Percentiles rank a stretch among this genome's conserved stretches.
phyloP scores from a whole-genome alignment of 1,140 invertebrate species.

The Caenorhabditis inopinata region DNA sequence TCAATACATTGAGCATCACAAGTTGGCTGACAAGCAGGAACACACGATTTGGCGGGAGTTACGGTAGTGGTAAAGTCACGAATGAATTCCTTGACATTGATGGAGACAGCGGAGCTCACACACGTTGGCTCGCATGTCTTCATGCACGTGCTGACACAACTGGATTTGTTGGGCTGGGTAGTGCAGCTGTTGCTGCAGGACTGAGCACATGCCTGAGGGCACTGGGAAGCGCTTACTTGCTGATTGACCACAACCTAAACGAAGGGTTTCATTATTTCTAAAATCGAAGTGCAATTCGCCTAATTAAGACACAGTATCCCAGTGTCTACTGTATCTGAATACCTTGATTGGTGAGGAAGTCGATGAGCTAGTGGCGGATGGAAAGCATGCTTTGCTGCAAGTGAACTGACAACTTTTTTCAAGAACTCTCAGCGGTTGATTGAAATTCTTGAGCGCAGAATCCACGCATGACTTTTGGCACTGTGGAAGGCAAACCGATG shows the following conservation, averaged over 20 bases:
- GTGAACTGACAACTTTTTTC: slow-evolving; percentile 12
- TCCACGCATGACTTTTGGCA: slow-evolving; percentile 28
- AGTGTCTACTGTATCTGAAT: too few relatives aligned
- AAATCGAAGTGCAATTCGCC: too few relatives aligned
- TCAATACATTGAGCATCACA: slow-evolving; percentile 33
- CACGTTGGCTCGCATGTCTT: slow-evolving; percentile 30
- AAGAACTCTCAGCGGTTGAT: slow-evolving; percentile 26
- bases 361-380: neutral
- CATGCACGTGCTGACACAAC: neutral
- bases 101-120: neutral
- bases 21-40: slow-evolving; percentile 31
- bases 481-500: slow-evolving; percentile 29
- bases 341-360: slow-evolving; percentile 1
- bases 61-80: slow-evolving; percentile 16
- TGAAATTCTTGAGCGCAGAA: neutral
- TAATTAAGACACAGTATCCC: too few relatives aligned
- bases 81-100: slow-evolving; percentile 25
- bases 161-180: neutral
- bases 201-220: slow-evolving; percentile 8
- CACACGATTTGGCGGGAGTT: neutral
- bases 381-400: neutral
- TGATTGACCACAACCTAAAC: slow-evolving; percentile 11
- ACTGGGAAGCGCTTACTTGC: slow-evolving; percentile 20
- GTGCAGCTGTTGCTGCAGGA: slow-evolving; percentile 22
- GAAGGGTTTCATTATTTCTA: too few relatives aligned